These are phyloP conservation scores for Malacoctenus gilli DNA, from an alignment of 2,797 vertebrate species.

Conservation along the genomic window DNA sequence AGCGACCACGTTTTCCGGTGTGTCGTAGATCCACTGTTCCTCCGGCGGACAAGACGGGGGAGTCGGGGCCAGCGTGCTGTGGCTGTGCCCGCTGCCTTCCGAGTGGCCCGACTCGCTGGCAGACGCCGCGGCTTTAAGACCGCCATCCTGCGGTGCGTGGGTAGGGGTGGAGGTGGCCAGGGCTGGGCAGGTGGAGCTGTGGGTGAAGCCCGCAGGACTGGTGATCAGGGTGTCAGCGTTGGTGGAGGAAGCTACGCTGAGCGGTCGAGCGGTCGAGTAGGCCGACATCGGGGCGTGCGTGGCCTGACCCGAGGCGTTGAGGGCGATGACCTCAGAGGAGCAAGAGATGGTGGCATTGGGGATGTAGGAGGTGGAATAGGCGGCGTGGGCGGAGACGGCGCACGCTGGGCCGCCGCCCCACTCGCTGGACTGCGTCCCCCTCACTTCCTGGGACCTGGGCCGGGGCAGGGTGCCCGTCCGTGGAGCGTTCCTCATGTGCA, in stretches of 20 bases:
- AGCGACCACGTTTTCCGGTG: slow-evolving; percentile 76
- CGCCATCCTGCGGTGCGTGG: slow-evolving; percentile 54
- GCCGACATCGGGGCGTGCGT: slow-evolving; percentile 53
- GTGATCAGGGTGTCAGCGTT: slow-evolving; percentile 64
- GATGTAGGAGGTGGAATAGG: slow-evolving; percentile 90
- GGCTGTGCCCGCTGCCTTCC: slow-evolving; percentile 77
- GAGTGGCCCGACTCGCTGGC: slow-evolving; percentile 85
- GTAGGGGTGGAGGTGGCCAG: slow-evolving; percentile 74
- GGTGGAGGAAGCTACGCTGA: slow-evolving; percentile 72
- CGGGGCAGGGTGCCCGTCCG: slow-evolving; percentile 73
- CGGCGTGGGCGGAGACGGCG: slow-evolving; percentile 89
- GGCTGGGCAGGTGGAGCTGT: slow-evolving; percentile 75
- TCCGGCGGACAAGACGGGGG: slow-evolving; percentile 66
- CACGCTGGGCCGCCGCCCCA: slow-evolving; percentile 84
- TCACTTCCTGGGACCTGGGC: slow-evolving; percentile 89
- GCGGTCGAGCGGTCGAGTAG: slow-evolving; percentile 69
- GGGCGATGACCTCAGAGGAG: slow-evolving; percentile 88
- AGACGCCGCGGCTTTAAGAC: slow-evolving; percentile 61
- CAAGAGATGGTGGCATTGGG: slow-evolving; percentile 90
- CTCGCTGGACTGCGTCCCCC: slow-evolving; percentile 74
- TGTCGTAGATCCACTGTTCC: slow-evolving; percentile 86
- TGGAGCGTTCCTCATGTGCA: slow-evolving; percentile 81
- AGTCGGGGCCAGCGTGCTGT: slow-evolving; percentile 69
- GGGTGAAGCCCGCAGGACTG: slow-evolving; percentile 57
- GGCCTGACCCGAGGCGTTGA: slow-evolving; percentile 80